A percentile compares a stretch with the other conserved stretches of the same genome.
These are phyloP conservation scores for Yasuhikotakia modesta DNA, from an alignment of 2,797 vertebrate genomes.

Conservation along the genomic window DNA sequence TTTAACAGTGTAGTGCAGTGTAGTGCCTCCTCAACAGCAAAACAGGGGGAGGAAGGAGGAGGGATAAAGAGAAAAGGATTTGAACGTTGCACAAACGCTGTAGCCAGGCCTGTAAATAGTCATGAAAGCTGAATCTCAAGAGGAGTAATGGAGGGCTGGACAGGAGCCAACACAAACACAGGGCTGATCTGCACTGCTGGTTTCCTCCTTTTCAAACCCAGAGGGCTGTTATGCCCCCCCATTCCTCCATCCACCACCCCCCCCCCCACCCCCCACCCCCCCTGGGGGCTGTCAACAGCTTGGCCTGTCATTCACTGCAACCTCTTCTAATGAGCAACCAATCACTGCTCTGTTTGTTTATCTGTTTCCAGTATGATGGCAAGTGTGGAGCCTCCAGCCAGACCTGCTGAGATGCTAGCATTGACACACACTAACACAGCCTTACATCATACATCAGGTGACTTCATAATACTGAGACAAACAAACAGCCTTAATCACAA, in stretches of 20 bases:
- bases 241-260: slow-evolving; percentile 43
- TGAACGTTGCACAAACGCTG: slow-evolving; percentile 74
- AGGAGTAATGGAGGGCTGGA: slow-evolving; percentile 80
- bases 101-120: slow-evolving; percentile 77
- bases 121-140: slow-evolving; percentile 75
- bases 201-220: slow-evolving; percentile 61
- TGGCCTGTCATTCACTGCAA: slow-evolving; percentile 63
- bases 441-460: too few species aligned
- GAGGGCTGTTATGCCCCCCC: slow-evolving; percentile 41
- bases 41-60: slow-evolving; percentile 14
- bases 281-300: slow-evolving; percentile 65
- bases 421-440: too few species aligned
- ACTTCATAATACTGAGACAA: too few species aligned
- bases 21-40: slow-evolving; percentile 50
- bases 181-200: slow-evolving; percentile 63
- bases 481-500: too few species aligned
- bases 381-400: slow-evolving; percentile 39
- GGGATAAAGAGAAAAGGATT: slow-evolving; percentile 61
- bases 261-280: slow-evolving; percentile 24
- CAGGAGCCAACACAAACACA: slow-evolving; percentile 79
- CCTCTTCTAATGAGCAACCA: slow-evolving; percentile 54
- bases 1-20: slow-evolving; percentile 62
- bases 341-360: too few species aligned
- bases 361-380: slow-evolving; percentile 48
- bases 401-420: too few species aligned